Conservation (phyloP, 2,888 invertebrate genomes). For the Orthonychiurus folsomi region DNA sequence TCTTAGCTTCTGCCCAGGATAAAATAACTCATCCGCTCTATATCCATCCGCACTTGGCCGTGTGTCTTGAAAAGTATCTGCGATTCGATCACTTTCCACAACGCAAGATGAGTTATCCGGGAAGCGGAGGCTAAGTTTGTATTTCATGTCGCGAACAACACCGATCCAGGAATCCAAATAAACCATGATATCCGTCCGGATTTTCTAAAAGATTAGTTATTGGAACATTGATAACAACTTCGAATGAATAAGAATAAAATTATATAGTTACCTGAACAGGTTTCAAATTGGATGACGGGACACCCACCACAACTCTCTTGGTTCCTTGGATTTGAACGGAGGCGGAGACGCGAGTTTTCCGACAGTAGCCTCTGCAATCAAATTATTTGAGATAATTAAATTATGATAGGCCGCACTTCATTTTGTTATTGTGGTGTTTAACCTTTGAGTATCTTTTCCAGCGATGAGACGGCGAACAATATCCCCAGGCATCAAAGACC, state of each 20-base stretch:
- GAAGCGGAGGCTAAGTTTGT: constrained; percentile 58
- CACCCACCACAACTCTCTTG: constrained; percentile 73
- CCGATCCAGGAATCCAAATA: constrained; percentile 85
- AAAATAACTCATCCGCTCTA: constrained; percentile 47
- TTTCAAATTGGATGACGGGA: constrained; percentile 67
- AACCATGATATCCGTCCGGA: constrained; percentile 72
- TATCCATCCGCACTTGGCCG: constrained; percentile 44
- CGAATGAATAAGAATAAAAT: no score
- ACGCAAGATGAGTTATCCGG: constrained; percentile 58
- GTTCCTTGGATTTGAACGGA: constrained; percentile 80
- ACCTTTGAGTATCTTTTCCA: constrained; percentile 78
- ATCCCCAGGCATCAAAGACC: constrained; percentile 87
- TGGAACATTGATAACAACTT: constrained; percentile 18
- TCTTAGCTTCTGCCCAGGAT: constrained; percentile 64
- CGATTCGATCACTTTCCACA: constrained; percentile 47
- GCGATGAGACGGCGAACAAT: constrained; percentile 69
- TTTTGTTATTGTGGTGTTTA: no score
- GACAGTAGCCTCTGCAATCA: constrained; percentile 91
- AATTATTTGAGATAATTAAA: no score
- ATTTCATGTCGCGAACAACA: constrained; percentile 61
- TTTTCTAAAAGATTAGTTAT: constrained; percentile 53
- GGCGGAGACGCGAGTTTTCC: constrained; percentile 73
- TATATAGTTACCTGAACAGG: constrained; percentile 51
- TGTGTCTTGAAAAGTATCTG: constrained; percentile 38
- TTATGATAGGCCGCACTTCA: no score